A percentile compares a stretch with the other conserved stretches of the same genome.
phyloP scores from a whole-genome alignment of 2,797 vertebrate species.

The Pangasius djambal region DNA sequence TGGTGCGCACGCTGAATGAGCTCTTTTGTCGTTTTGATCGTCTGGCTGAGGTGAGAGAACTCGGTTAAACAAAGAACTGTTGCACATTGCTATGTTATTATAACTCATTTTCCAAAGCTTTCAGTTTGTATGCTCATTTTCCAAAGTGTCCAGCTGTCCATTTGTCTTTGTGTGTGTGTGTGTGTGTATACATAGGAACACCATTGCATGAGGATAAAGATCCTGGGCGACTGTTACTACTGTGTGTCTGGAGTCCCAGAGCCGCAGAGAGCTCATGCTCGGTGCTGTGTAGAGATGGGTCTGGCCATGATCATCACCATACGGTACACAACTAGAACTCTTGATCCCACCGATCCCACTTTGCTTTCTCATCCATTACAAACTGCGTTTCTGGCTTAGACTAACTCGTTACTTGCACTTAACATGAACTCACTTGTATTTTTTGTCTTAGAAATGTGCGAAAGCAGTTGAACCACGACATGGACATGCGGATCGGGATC shows the following conservation, averaged over 20 bases:
- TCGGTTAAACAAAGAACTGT: not conserved
- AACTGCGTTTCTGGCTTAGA: not conserved
- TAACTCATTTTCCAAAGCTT: not conserved
- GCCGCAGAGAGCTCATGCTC: conserved; percentile 91
- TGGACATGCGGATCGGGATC: conserved; percentile 88
- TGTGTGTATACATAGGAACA: conserved; percentile 80
- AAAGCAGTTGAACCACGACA: conserved; percentile 85
- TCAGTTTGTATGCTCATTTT: too few relatives aligned
- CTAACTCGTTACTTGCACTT: not conserved
- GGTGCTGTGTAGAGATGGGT: conserved; percentile 95
- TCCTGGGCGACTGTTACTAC: conserved; percentile 97
- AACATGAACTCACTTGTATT: not conserved
- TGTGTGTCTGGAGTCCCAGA: conserved; percentile 94
- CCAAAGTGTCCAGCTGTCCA: not conserved
- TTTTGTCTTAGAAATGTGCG: conserved; percentile 78
- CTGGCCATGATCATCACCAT: conserved; percentile 96
- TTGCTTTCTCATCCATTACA: not conserved
- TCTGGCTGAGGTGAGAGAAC: conserved; percentile 71
- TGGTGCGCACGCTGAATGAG: conserved; percentile 77
- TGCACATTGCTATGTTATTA: not conserved
- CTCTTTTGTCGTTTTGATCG: conserved; percentile 80
- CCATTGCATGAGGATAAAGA: conserved; percentile 95
- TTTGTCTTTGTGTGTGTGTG: conserved; percentile 5
- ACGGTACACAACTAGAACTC: conserved; percentile 70
- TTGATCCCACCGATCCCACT: not conserved